Conservation (phyloP, 2,113 vertebrate genomes). For the Caretta caretta region DNA sequence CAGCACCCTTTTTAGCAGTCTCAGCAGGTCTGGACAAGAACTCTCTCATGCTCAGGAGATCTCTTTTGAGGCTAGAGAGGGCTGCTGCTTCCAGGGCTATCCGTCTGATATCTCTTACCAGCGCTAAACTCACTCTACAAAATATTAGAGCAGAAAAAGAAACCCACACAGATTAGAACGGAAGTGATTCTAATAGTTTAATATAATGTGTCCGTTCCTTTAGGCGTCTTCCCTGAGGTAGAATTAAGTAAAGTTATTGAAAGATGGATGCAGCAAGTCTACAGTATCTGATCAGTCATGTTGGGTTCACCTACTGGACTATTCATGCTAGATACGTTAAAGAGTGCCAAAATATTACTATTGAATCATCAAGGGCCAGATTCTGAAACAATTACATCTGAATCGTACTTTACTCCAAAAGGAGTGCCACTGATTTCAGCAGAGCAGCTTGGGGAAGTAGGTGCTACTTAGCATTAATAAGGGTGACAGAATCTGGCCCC, state of each 20-base stretch:
- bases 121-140: neutral
- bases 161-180: neutral
- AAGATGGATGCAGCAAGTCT: neutral
- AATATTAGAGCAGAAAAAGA: neutral
- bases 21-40: neutral
- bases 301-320: neutral
- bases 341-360: neutral
- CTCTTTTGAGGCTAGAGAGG: neutral
- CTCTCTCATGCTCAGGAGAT: neutral
- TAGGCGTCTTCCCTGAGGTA: neutral
- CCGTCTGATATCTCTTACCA: neutral
- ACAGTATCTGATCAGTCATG: neutral
- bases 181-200: neutral
- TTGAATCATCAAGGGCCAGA: neutral
- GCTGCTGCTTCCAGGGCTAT: neutral
- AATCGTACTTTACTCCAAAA: neutral
- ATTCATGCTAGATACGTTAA: neutral
- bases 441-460: accelerated
- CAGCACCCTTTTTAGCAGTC: neutral
- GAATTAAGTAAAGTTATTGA: neutral
- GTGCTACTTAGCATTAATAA: accelerated
- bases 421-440: neutral
- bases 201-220: neutral
- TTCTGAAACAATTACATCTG: neutral
- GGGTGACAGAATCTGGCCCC: neutral